These are phyloP conservation scores for Thomomys bottae DNA, from an alignment of 2,113 vertebrate species.

Conservation along the genomic window DNA sequence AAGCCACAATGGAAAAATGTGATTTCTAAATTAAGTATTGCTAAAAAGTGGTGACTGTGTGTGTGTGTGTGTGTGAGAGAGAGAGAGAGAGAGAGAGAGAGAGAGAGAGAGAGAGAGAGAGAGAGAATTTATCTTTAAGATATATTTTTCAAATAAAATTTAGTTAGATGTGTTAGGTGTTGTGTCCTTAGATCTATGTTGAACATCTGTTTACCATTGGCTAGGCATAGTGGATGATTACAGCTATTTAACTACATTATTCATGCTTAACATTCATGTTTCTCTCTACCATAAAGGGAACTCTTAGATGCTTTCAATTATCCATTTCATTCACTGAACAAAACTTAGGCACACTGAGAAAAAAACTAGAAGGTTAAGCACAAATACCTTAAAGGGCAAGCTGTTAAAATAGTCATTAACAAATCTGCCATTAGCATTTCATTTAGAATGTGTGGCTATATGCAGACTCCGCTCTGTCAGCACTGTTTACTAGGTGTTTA, in stretches of 20 bases:
- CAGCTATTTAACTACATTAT: slow-evolving; percentile 54
- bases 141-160: slow-evolving; percentile 8
- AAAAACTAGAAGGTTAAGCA: neutral
- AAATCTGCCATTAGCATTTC: neutral
- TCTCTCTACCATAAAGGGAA: slow-evolving; percentile 17
- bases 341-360: neutral
- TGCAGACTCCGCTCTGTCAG: neutral
- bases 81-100: slow-evolving; percentile 71
- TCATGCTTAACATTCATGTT: slow-evolving; percentile 43
- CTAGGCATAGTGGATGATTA: slow-evolving; percentile 31
- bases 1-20: slow-evolving; percentile 65
- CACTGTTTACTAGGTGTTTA: neutral
- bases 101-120: slow-evolving; percentile 71
- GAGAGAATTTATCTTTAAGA: slow-evolving; percentile 69
- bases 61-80: neutral
- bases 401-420: neutral
- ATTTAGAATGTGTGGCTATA: neutral
- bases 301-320: slow-evolving; percentile 47
- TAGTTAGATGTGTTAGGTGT: neutral
- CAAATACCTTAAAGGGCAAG: slow-evolving; percentile 5
- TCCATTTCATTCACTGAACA: slow-evolving; percentile 27
- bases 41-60: slow-evolving; percentile 67
- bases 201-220: slow-evolving; percentile 41
- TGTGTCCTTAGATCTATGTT: neutral
- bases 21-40: slow-evolving; percentile 69